A percentile compares a stretch with the other conserved stretches of the same genome.
Evolutionary conservation across 2,113 vertebrate genomes (phyloP).

Genomic region (Copsychus sechellarum): DNA sequence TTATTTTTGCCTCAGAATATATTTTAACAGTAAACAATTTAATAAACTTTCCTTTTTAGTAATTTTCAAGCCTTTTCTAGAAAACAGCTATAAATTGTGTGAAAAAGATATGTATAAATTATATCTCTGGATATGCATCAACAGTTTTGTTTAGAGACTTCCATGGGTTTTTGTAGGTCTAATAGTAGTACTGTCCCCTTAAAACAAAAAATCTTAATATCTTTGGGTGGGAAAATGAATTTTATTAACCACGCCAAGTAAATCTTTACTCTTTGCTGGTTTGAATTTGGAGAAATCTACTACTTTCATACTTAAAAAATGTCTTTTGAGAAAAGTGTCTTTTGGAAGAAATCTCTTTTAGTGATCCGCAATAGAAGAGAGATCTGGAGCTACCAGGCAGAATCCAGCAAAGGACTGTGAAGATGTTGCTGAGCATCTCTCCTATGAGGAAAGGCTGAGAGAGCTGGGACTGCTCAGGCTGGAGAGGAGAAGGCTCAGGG

Average conservation of each 20-base stretch:
- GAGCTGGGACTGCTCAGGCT: not conserved
- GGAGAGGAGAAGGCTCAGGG: not conserved
- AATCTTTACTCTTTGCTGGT: not conserved
- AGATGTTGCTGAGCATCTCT: not conserved
- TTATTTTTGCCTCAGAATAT: constrained; percentile 67
- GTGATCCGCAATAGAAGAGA: not conserved
- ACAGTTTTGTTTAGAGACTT: not conserved
- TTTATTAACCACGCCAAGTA: not conserved
- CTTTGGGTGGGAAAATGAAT: not conserved
- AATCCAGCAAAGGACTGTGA: not conserved
- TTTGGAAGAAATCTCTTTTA: not conserved
- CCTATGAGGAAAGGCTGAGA: not conserved
- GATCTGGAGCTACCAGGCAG: not conserved
- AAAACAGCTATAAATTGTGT: constrained; percentile 34
- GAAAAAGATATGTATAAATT: constrained; percentile 5
- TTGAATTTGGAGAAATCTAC: not conserved
- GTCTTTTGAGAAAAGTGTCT: not conserved
- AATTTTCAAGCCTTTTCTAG: constrained; percentile 15
- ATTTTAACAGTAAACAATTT: constrained; percentile 66
- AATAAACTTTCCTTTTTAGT: constrained; percentile 65
- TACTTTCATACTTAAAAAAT: not conserved
- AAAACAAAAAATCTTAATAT: not conserved
- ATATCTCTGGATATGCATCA: not conserved
- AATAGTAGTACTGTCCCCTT: not conserved
- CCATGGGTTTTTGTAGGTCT: not conserved